Percentiles rank a stretch among this genome's conserved stretches.
Conservation (phyloP, 2,113 vertebrate genomes). For the Ptilorrhoa leucosticta region DNA sequence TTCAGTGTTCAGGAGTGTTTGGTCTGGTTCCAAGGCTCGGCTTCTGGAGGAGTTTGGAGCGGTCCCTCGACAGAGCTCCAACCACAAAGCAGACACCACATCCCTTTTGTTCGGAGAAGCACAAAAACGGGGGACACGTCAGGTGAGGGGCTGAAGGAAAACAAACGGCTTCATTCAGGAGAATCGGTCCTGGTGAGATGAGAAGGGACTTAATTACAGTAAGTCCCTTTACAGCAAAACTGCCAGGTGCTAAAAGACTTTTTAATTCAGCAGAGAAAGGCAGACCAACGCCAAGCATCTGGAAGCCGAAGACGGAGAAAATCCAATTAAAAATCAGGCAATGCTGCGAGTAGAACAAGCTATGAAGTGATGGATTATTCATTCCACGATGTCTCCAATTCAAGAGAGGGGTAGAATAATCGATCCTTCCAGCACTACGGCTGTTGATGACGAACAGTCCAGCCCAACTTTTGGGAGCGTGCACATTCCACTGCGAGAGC, state of each 20-base stretch:
- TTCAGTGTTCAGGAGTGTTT: neutral
- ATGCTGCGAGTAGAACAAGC: neutral
- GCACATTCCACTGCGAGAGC: neutral
- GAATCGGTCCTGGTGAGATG: neutral
- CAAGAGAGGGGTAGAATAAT: neutral
- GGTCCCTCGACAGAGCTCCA: neutral
- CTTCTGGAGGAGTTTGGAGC: conserved; percentile 19
- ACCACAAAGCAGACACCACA: neutral
- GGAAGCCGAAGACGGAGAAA: neutral
- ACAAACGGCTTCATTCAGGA: neutral
- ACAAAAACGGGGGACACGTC: accelerated
- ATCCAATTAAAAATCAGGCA: conserved; percentile 42
- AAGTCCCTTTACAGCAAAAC: conserved; percentile 7
- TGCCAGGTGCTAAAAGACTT: conserved; percentile 47
- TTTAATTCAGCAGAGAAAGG: conserved; percentile 47
- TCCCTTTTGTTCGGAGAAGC: neutral
- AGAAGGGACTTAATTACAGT: conserved; percentile 37
- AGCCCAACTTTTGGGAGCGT: neutral
- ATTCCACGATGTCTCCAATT: neutral
- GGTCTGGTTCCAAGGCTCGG: neutral
- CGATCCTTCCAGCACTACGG: neutral
- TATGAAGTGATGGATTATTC: conserved; percentile 1
- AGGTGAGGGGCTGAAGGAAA: neutral
- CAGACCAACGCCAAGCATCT: conserved; percentile 28
- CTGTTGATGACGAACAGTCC: neutral